Conservation (phyloP, 2,888 invertebrate species). For the Brachyopa scutellaris region DNA sequence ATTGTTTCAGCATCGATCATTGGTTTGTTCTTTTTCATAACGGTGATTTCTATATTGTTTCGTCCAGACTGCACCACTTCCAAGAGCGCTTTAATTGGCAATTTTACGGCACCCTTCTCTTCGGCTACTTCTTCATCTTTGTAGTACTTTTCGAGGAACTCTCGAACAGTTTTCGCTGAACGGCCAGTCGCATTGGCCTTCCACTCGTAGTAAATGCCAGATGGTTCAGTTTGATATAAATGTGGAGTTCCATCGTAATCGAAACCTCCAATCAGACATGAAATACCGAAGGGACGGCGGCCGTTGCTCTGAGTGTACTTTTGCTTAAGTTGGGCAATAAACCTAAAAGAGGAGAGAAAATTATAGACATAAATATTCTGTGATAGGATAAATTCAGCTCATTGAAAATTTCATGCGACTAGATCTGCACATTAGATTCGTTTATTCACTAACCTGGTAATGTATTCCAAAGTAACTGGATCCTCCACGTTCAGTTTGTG, state of each 20-base stretch:
- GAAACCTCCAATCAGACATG: constrained; percentile 98
- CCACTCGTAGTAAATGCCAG: constrained; percentile 99
- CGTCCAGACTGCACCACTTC: constrained; percentile 99
- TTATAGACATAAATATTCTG: not conserved
- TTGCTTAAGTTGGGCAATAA: constrained; percentile 92
- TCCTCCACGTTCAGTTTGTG: constrained; percentile 99
- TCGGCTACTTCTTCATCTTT: constrained; percentile 91
- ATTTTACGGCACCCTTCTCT: constrained; percentile 94
- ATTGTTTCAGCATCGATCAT: constrained; percentile 97
- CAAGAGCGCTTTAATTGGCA: constrained; percentile 96
- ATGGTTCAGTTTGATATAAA: constrained; percentile 99
- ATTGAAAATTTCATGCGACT: no score
- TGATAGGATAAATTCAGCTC: not conserved
- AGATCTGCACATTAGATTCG: no score
- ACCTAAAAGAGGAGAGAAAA: constrained; percentile 82
- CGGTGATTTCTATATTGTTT: constrained; percentile 99
- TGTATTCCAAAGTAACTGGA: constrained; percentile 98
- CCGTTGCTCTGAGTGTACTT: constrained; percentile 99
- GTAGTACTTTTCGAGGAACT: constrained; percentile 99
- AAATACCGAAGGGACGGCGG: constrained; percentile 98
- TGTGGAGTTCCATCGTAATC: constrained; percentile 98
- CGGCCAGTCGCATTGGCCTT: constrained; percentile 99
- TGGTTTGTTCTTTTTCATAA: constrained; percentile 91
- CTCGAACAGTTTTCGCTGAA: constrained; percentile 98
- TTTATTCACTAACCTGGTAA: constrained; percentile 87